A percentile compares a stretch with the other conserved stretches of the same genome.
Evolutionary conservation across 23 tunicate genomes (phyloP).

Genomic region (Halocynthia aurantium): DNA sequence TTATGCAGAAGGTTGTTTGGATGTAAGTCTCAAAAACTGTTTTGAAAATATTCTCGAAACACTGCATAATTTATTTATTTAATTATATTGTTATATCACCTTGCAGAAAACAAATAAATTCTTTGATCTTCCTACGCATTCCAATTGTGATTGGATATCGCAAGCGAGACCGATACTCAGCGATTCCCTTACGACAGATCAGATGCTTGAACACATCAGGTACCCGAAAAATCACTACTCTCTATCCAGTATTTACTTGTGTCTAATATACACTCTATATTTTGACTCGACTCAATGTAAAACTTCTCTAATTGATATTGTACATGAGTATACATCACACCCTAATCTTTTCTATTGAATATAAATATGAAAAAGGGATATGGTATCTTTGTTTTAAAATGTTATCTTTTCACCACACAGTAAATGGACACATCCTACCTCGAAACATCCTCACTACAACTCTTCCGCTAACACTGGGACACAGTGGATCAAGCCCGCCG

Average conservation of each 20-base stretch:
- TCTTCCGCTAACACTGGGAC: not conserved
- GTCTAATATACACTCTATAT: not conserved
- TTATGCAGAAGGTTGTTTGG: not conserved
- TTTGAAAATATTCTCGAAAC: not conserved
- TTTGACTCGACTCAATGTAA: no score
- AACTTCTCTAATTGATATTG: no score
- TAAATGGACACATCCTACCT: conserved; percentile 21
- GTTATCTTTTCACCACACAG: conserved; percentile 1
- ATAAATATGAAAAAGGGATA: no score
- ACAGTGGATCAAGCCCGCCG: not conserved
- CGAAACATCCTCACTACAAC: conserved; percentile 20
- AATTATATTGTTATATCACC: not conserved
- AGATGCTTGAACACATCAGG: not conserved
- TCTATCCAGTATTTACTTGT: not conserved
- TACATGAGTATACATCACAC: no score
- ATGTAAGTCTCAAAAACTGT: not conserved
- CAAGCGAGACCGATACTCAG: conserved; percentile 4
- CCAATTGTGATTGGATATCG: conserved; percentile 5
- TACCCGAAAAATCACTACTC: not conserved
- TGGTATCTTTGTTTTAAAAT: no score
- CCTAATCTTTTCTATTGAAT: not conserved
- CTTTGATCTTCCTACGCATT: conserved; percentile 4
- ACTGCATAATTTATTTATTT: not conserved
- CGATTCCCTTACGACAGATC: not conserved
- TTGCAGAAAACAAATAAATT: conserved; percentile 7